Percentiles rank a stretch among this genome's conserved stretches.
Conservation (phyloP, 2,888 invertebrate species). For the Nephrotoma guestfalica region DNA sequence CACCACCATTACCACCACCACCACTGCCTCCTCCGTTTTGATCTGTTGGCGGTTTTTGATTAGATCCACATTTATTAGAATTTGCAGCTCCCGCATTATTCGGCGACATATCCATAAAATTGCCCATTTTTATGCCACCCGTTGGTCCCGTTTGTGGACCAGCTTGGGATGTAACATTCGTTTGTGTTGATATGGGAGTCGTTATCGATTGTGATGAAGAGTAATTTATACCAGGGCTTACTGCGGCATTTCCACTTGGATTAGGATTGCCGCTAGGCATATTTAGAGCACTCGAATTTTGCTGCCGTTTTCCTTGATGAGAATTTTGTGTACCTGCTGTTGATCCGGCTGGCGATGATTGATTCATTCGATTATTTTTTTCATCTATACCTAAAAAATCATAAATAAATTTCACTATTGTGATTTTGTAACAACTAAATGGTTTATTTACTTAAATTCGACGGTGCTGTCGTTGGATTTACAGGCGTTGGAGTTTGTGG, state of each 20-base stretch:
- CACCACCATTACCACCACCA: slow-evolving; percentile 24
- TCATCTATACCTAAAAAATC: neutral
- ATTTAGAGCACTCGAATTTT: neutral
- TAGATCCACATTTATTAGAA: neutral
- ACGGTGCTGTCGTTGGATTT: slow-evolving; percentile 6
- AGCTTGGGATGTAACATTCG: slow-evolving; percentile 33
- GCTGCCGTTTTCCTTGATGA: neutral
- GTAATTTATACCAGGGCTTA: slow-evolving; percentile 26
- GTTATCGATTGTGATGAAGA: neutral
- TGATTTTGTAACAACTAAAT: neutral
- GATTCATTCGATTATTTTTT: neutral
- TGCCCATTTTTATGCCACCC: slow-evolving; percentile 19
- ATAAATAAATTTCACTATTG: no score
- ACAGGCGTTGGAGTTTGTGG: slow-evolving; percentile 27
- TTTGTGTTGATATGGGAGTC: slow-evolving; percentile 33
- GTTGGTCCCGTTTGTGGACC: slow-evolving; percentile 25
- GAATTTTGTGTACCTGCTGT: neutral
- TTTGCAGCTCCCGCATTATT: slow-evolving; percentile 13
- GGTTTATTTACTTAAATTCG: neutral
- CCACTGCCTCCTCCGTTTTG: slow-evolving; percentile 10
- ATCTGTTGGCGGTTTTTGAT: slow-evolving; percentile 7
- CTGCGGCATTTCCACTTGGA: slow-evolving; percentile 20
- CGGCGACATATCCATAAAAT: slow-evolving; percentile 32
- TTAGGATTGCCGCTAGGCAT: neutral
- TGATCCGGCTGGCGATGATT: neutral